These are phyloP conservation scores for Gallinago jamesoni DNA, from an alignment of 2,113 vertebrate genomes.

Conservation along the genomic window DNA sequence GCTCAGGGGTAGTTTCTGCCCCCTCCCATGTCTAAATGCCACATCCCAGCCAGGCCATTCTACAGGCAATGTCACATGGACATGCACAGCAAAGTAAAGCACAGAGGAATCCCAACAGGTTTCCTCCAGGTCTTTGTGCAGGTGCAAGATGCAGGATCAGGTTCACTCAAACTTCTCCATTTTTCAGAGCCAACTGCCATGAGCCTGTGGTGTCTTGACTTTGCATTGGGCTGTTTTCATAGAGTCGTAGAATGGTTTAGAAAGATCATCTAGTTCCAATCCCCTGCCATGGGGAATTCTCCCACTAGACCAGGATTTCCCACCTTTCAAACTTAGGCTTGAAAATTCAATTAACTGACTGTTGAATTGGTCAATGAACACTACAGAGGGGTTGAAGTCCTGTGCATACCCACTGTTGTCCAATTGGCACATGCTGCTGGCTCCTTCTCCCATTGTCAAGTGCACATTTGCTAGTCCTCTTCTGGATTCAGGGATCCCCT, in stretches of 20 bases:
- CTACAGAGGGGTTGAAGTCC: accelerated
- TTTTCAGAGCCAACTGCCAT: not conserved
- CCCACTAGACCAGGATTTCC: not conserved
- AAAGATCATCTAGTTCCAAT: no score
- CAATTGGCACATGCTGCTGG: not conserved
- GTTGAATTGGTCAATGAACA: not conserved
- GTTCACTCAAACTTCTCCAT: not conserved
- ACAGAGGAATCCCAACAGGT: not conserved
- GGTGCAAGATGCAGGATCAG: not conserved
- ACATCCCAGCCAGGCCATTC: not conserved
- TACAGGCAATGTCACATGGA: accelerated
- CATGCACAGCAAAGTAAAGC: not conserved
- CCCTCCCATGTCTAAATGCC: not conserved
- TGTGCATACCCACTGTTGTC: not conserved
- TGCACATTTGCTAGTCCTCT: not conserved
- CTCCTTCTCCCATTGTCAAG: not conserved
- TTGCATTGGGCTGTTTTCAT: not conserved
- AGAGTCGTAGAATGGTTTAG: no score
- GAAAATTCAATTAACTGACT: not conserved
- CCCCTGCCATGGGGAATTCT: no score
- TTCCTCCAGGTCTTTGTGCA: not conserved
- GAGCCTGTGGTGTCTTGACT: not conserved
- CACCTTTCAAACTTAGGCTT: not conserved
- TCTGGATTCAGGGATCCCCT: not conserved
- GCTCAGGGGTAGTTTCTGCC: not conserved